A percentile compares a stretch with the other conserved stretches of the same genome.
phyloP scores from a whole-genome alignment of 2,888 invertebrate genomes.

The Bhutanitis thaidina region DNA sequence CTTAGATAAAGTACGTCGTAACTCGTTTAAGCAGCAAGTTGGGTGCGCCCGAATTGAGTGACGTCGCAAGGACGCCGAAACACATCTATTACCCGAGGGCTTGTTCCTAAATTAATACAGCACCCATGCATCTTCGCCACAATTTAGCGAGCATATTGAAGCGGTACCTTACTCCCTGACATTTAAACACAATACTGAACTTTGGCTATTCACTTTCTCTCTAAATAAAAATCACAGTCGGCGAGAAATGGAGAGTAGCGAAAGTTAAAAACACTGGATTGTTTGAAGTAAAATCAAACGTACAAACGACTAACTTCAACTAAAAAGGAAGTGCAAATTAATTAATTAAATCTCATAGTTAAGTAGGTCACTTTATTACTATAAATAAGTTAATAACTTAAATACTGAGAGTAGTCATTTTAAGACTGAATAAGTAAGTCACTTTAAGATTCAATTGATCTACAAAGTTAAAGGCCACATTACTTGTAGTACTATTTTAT shows the following conservation, averaged over 20 bases:
- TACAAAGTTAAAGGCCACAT: constrained; percentile 57
- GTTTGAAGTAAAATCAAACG: constrained; percentile 35
- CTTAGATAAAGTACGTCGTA: background rate
- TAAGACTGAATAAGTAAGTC: too few relatives aligned
- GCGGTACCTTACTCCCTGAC: constrained; percentile 9
- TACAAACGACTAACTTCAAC: too few relatives aligned
- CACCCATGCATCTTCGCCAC: constrained; percentile 14
- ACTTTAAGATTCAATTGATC: too few relatives aligned
- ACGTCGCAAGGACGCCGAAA: constrained; percentile 22
- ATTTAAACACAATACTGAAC: constrained; percentile 4
- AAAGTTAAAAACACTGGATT: too few relatives aligned
- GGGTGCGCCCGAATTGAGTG: constrained; percentile 8
- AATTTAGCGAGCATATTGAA: constrained; percentile 15
- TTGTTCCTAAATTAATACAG: constrained; percentile 33
- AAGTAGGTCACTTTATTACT: too few relatives aligned
- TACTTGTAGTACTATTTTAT: constrained; percentile 53
- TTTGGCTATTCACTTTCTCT: constrained; percentile 1
- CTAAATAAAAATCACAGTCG: too few relatives aligned
- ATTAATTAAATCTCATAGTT: too few relatives aligned
- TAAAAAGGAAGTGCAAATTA: too few relatives aligned
- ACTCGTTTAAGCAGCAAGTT: background rate
- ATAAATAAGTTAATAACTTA: too few relatives aligned
- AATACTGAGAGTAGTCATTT: too few relatives aligned
- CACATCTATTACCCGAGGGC: constrained; percentile 39
- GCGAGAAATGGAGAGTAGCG: too few relatives aligned